phyloP scores from a whole-genome alignment of 2,113 vertebrate species.

The Hemichromis elongatus region DNA sequence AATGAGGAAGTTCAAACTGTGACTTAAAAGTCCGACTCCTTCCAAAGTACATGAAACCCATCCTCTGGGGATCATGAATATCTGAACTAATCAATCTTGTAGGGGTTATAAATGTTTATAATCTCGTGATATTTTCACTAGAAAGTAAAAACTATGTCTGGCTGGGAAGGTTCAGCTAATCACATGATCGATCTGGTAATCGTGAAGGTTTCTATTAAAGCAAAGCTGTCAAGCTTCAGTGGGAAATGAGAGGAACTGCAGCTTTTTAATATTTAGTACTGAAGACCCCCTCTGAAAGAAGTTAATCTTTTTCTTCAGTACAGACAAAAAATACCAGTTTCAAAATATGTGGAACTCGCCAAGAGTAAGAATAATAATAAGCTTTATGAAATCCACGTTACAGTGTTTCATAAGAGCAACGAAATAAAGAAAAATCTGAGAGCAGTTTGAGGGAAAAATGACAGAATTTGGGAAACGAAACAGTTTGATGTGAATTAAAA shows the following conservation, averaged over 20 bases:
- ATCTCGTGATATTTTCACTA: rapidly evolving
- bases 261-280: not conserved
- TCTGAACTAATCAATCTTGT: rapidly evolving
- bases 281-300: not conserved
- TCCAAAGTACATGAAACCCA: not conserved
- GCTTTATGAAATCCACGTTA: rapidly evolving
- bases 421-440: not conserved
- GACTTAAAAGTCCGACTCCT: rapidly evolving
- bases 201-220: not conserved
- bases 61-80: rapidly evolving
- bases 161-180: not conserved
- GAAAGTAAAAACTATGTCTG: rapidly evolving
- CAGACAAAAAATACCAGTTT: no score
- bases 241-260: not conserved
- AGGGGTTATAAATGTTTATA: not conserved
- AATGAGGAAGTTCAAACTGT: not conserved
- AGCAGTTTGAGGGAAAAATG: rapidly evolving
- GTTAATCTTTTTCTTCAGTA: not conserved
- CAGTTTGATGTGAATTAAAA: no score
- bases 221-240: not conserved
- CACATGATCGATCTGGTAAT: not conserved
- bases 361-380: no score
- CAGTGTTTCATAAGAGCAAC: rapidly evolving
- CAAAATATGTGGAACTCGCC: no score
- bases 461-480: not conserved